phyloP scores from a whole-genome alignment of 2,113 vertebrate species.

The Melanostigma gelatinosum region DNA sequence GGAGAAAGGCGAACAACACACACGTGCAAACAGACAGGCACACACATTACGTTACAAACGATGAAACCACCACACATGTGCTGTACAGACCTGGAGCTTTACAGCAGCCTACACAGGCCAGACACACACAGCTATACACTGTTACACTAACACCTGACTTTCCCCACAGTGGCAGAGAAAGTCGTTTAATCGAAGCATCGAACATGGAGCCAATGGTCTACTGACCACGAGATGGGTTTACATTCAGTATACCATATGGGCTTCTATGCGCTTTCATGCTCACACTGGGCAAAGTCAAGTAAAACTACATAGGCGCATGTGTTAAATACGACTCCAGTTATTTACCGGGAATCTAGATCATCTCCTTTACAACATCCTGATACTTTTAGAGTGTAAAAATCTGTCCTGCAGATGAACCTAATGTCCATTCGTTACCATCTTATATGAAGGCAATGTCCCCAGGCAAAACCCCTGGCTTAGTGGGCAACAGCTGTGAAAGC shows the following conservation, averaged over 20 bases:
- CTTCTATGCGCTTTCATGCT: slow-evolving; percentile 14
- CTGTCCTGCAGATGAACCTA: slow-evolving; percentile 24
- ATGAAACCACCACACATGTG: neutral
- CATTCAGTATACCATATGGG: slow-evolving; percentile 16
- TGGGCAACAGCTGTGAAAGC: slow-evolving; percentile 64
- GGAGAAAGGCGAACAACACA: slow-evolving; percentile 33
- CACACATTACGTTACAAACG: slow-evolving; percentile 32
- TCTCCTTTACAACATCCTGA: slow-evolving; percentile 26
- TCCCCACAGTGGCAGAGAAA: slow-evolving; percentile 51
- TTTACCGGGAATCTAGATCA: neutral
- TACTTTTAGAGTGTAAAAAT: slow-evolving; percentile 12
- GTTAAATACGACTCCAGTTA: neutral
- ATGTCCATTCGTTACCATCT: slow-evolving; percentile 34
- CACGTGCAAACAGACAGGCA: slow-evolving; percentile 48
- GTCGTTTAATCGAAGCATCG: slow-evolving; percentile 16
- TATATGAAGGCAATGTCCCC: slow-evolving; percentile 39
- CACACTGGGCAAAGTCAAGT: neutral
- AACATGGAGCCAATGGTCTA: slow-evolving; percentile 49
- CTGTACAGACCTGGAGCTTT: slow-evolving; percentile 2
- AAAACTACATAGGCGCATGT: neutral
- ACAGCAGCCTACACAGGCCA: slow-evolving; percentile 12
- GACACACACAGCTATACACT: slow-evolving; percentile 40
- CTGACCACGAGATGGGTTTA: slow-evolving; percentile 19
- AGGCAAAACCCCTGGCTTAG: slow-evolving; percentile 55
- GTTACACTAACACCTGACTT: slow-evolving; percentile 50